phyloP scores from a whole-genome alignment of 2,797 vertebrate genomes.

The Podarcis siculus region DNA sequence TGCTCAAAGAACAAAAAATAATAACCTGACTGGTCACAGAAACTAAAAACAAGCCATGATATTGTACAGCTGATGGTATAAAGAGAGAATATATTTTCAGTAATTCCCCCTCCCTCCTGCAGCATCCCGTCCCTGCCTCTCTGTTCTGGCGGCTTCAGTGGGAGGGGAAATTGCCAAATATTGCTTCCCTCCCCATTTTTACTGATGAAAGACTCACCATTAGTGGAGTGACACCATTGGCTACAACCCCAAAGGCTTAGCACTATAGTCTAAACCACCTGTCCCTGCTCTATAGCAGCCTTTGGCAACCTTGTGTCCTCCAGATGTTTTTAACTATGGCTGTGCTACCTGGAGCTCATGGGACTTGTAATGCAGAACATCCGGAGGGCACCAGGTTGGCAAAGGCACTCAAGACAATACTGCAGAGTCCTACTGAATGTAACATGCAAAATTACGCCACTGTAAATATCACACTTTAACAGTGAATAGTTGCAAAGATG shows the following conservation, averaged over 20 bases:
- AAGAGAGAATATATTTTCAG: too few species aligned
- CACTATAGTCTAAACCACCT: background rate
- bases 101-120: too few species aligned
- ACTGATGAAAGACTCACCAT: too few species aligned
- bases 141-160: too few species aligned
- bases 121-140: too few species aligned
- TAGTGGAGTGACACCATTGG: too few species aligned
- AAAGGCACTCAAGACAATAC: background rate
- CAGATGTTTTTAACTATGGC: background rate
- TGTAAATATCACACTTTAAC: slow-evolving; percentile 19
- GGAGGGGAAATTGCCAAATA: too few species aligned
- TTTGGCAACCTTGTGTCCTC: background rate
- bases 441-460: background rate
- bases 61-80: too few species aligned
- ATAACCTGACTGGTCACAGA: background rate
- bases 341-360: background rate
- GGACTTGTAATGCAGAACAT: background rate
- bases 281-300: background rate
- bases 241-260: background rate
- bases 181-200: too few species aligned
- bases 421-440: background rate
- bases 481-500: background rate
- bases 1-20: background rate
- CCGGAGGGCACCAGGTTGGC: background rate
- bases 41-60: background rate